A percentile compares a stretch with the other conserved stretches of the same genome.
phyloP scores from a whole-genome alignment of 1,140 invertebrate genomes.

The Euura saliciscinereae region DNA sequence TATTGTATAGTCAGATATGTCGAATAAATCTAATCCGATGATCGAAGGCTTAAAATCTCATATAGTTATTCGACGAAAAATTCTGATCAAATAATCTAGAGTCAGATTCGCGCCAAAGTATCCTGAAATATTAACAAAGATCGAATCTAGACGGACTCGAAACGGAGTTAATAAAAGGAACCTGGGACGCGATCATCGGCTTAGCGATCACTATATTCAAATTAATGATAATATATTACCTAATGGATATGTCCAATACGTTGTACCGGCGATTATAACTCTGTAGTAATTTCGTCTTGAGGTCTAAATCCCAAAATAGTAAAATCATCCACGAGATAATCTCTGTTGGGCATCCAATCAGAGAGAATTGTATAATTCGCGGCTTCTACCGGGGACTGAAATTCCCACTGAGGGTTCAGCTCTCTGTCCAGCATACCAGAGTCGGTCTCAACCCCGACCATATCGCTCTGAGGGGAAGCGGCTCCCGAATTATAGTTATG shows the following conservation, averaged over 20 bases:
- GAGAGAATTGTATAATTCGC: constrained; percentile 59
- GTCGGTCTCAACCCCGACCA: constrained; percentile 24
- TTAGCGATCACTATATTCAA: constrained; percentile 3
- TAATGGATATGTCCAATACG: constrained; percentile 8
- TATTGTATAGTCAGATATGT: background rate
- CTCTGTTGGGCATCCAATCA: constrained; percentile 68
- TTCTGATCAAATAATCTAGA: background rate
- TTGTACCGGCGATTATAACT: constrained; percentile 62
- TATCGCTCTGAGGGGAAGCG: constrained; percentile 16
- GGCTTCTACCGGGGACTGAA: constrained; percentile 46
- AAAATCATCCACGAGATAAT: constrained; percentile 75
- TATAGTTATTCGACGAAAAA: background rate
- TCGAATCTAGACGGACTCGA: no score
- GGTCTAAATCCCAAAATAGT: constrained; percentile 75
- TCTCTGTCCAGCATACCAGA: constrained; percentile 39
- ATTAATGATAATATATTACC: background rate
- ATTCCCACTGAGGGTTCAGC: constrained; percentile 63
- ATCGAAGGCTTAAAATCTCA: background rate
- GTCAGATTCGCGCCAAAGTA: no score
- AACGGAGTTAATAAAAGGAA: background rate
- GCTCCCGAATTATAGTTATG: constrained; percentile 41
- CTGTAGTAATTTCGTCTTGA: constrained; percentile 80
- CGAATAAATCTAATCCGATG: background rate
- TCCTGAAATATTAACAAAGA: no score
- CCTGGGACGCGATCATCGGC: background rate